Conservation (phyloP, 2,797 vertebrate species). For the Pristis pectinata region DNA sequence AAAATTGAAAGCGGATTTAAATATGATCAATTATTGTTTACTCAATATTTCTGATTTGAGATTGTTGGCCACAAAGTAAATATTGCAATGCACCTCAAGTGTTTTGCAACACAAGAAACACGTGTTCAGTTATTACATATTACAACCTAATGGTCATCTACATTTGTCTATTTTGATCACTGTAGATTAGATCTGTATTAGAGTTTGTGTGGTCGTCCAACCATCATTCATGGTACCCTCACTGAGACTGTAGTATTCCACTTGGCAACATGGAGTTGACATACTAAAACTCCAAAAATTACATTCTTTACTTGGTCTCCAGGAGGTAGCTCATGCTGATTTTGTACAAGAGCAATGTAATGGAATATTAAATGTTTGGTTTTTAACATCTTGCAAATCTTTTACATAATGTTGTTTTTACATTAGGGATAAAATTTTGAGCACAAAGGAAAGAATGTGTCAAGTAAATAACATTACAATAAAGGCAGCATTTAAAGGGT, state of each 20-base stretch:
- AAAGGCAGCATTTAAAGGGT: not conserved
- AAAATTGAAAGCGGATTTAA: not conserved
- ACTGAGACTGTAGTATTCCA: not conserved
- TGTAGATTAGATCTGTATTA: not conserved
- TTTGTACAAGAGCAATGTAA: not conserved
- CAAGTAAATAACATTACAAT: constrained; percentile 11
- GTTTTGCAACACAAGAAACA: not conserved
- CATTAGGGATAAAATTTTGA: not conserved
- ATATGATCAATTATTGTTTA: not conserved
- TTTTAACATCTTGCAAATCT: not conserved
- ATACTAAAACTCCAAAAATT: not conserved
- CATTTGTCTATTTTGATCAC: not conserved
- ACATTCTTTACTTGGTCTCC: not conserved
- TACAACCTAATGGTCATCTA: not conserved
- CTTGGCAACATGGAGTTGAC: not conserved
- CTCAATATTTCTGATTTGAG: not conserved
- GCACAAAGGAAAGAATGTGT: not conserved
- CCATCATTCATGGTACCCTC: not conserved
- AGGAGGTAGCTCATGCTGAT: not conserved
- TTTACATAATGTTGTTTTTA: not conserved
- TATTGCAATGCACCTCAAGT: not conserved
- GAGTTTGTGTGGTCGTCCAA: not conserved
- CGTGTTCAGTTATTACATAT: not conserved
- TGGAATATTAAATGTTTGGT: not conserved
- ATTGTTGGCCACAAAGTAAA: not conserved